These are phyloP conservation scores for Acromyrmex charruanus DNA, from an alignment of 1,140 invertebrate species.

Conservation along the genomic window DNA sequence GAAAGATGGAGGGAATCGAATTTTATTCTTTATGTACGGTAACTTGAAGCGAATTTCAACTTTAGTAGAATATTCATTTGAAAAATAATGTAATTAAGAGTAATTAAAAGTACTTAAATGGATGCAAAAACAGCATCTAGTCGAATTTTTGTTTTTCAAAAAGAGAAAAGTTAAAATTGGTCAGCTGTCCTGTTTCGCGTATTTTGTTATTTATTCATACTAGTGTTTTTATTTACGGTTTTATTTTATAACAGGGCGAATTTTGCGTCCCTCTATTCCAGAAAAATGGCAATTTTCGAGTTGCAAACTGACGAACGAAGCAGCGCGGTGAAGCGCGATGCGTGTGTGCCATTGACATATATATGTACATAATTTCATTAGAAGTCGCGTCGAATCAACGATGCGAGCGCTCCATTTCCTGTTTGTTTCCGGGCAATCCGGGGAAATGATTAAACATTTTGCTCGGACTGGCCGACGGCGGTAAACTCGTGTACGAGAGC, in stretches of 20 bases:
- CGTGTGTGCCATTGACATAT: slow-evolving; percentile 57
- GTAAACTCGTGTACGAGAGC: slow-evolving; percentile 7
- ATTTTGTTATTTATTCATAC: slow-evolving; percentile 30
- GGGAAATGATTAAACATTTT: slow-evolving; percentile 60
- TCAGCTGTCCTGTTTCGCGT: background rate
- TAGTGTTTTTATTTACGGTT: slow-evolving; percentile 32
- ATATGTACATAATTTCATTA: slow-evolving; percentile 59
- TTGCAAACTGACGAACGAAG: slow-evolving; percentile 13
- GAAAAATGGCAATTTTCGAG: slow-evolving; percentile 49
- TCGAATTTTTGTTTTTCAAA: background rate
- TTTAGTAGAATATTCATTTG: slow-evolving; percentile 15
- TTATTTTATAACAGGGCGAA: slow-evolving; percentile 46
- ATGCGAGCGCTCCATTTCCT: slow-evolving; percentile 57
- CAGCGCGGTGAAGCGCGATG: background rate
- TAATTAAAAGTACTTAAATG: slow-evolving; percentile 8
- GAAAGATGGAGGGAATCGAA: background rate
- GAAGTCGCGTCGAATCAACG: slow-evolving; percentile 49
- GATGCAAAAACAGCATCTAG: background rate
- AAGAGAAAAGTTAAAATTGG: slow-evolving; percentile 16
- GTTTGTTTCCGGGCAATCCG: slow-evolving; percentile 59
- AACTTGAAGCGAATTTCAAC: background rate
- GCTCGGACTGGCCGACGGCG: slow-evolving; percentile 6
- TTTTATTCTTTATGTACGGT: background rate
- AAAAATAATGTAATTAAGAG: slow-evolving; percentile 4
- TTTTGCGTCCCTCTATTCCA: slow-evolving; percentile 2